Conservation (phyloP, 2,888 invertebrate species). For the Drosophila meridionalis region DNA sequence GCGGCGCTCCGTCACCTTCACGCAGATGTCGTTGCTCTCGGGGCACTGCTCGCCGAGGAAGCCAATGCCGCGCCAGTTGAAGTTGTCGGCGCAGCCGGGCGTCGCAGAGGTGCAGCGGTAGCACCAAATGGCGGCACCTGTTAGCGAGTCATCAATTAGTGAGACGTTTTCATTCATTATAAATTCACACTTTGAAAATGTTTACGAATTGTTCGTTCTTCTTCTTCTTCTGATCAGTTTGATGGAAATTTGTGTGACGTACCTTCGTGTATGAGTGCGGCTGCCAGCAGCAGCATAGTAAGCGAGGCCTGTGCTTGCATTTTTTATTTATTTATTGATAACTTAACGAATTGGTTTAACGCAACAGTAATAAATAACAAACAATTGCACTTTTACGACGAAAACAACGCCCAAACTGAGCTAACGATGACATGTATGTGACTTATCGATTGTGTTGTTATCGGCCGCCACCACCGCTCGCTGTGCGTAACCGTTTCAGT, state of each 20-base stretch:
- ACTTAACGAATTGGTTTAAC: slow-evolving; percentile 6
- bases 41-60: slow-evolving; percentile 93
- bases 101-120: slow-evolving; percentile 95
- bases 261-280: slow-evolving; percentile 66
- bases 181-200: slow-evolving; percentile 6
- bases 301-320: slow-evolving; percentile 39
- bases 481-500: not conserved
- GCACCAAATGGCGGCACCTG: slow-evolving; percentile 91
- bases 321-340: slow-evolving; percentile 20
- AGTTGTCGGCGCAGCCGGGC: slow-evolving; percentile 93
- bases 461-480: slow-evolving; percentile 18
- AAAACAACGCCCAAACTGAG: slow-evolving; percentile 52
- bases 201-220: slow-evolving; percentile 6
- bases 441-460: slow-evolving; percentile 12
- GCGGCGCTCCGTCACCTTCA: slow-evolving; percentile 94
- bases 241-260: slow-evolving; percentile 9
- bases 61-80: slow-evolving; percentile 92
- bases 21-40: slow-evolving; percentile 93
- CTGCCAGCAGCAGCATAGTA: slow-evolving; percentile 49
- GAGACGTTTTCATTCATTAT: not conserved
- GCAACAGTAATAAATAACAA: slow-evolving; percentile 4
- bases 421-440: slow-evolving; percentile 17
- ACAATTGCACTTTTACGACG: slow-evolving; percentile 31
- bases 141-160: slow-evolving; percentile 31
- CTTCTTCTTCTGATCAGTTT: slow-evolving; percentile 9